Evolutionary conservation across 2,888 invertebrate species (phyloP), one percentile per base, ranked within the genome.

Genomic region (Hirudinaria manillensis): DNA sequence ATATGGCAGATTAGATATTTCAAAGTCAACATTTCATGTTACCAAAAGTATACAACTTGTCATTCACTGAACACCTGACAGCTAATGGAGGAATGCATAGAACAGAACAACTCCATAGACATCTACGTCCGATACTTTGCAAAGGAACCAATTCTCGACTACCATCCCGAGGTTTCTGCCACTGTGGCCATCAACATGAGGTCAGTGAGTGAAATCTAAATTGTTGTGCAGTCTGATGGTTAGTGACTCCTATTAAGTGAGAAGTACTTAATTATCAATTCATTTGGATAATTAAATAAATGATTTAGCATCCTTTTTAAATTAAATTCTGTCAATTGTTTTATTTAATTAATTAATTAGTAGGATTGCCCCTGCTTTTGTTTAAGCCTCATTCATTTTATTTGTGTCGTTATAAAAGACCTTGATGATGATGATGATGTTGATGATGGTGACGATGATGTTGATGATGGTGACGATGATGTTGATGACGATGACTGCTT

Each of bases 101-200:
- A 74, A 55, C 76, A 76, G 70, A 76, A 70, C 74, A 76, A 74
- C 56, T 66, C 74, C 45, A 32, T 76, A 29, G 70, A 76, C 56
- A 76, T 76, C 24, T 76, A 76, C 65, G 67, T 72, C 27, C 6
- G 51, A n/a, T 76, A 76, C 65, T 76, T 76, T 32, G 74, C 45
- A 29, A 67, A 76, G 13, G 71, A 76, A 19, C 74, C 68, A 2
- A 19, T 45, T 19, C 32, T 56, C 32, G 70, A 74, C 6, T 45
- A 76, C 16, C 72, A 74, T 29, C 34, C 45, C 21, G 53, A 45
- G n/a, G 34, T 73, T 7, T 67, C 38, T 27, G 53, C 72, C 29
- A 55, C 66, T 27, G 76, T 74, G 65, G 36, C 66, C 51, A 70
- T n/a, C 74, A 74, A 34, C 38, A 38, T 67, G n/a, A 34, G 76